phyloP scores from a whole-genome alignment of 2,113 vertebrate genomes.

The Osmerus eperlanus region DNA sequence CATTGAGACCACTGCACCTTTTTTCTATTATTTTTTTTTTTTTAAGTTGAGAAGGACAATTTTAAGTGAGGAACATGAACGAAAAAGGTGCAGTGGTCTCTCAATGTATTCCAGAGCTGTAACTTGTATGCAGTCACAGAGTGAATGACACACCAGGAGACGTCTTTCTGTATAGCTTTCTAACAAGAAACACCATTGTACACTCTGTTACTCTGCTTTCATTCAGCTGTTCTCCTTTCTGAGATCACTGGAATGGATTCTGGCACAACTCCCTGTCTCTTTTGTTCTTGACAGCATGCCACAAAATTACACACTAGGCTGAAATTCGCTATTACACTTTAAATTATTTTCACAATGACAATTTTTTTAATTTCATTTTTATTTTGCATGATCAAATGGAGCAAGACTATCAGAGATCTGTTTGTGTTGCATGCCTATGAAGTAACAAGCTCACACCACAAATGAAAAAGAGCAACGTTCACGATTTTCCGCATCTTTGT shows the following conservation, averaged over 20 bases:
- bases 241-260: conserved; percentile 26
- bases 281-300: conserved; percentile 46
- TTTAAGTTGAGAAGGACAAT: too few species aligned
- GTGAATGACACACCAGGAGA: too few species aligned
- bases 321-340: conserved; percentile 13
- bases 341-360: conserved; percentile 4
- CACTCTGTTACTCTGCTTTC: conserved; percentile 38
- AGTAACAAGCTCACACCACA: conserved; percentile 34
- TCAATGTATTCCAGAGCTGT: too few species aligned
- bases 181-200: conserved; percentile 21
- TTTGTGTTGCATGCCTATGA: conserved; percentile 40
- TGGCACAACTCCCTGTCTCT: conserved; percentile 31
- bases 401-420: conserved; percentile 21
- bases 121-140: too few species aligned
- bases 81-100: too few species aligned
- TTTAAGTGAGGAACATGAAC: too few species aligned
- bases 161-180: not conserved
- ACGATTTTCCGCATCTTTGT: conserved; percentile 13
- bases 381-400: conserved; percentile 14
- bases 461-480: conserved; percentile 35
- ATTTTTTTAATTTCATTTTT: conserved; percentile 23
- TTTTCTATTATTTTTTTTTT: too few species aligned
- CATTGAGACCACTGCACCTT: too few species aligned
- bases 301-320: conserved; percentile 33
- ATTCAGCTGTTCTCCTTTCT: conserved; percentile 2